Percentiles rank a stretch among this genome's conserved stretches.
Evolutionary conservation across 2,797 vertebrate species (phyloP).

Genomic region (Bovichtus diacanthus): DNA sequence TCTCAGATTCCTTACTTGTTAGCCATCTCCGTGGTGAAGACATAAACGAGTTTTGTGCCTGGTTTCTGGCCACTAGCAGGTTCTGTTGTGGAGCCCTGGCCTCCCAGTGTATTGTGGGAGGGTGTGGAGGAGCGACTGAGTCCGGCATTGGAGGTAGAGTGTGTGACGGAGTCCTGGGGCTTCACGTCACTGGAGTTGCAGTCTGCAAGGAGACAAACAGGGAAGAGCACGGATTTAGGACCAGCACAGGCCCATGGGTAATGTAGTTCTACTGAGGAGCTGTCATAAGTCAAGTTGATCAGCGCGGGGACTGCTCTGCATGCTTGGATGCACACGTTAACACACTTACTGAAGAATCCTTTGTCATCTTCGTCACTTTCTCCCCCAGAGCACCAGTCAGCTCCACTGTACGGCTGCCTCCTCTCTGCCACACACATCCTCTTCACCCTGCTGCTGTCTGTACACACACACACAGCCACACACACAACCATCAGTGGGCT

Average conservation of each 20-base stretch:
- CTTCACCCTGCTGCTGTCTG: conserved; percentile 87
- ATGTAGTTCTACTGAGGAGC: conserved; percentile 36
- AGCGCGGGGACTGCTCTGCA: conserved; percentile 11
- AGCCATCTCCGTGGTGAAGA: conserved; percentile 99
- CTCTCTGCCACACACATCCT: conserved; percentile 86
- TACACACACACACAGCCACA: conserved; percentile 35
- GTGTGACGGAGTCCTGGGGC: conserved; percentile 93
- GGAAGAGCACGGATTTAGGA: conserved; percentile 29
- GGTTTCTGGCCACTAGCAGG: conserved; percentile 92
- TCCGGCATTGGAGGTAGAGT: conserved; percentile 92
- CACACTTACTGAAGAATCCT: conserved; percentile 88
- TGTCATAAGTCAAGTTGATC: conserved; percentile 46
- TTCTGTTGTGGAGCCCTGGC: conserved; percentile 90
- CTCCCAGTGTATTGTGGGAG: conserved; percentile 91
- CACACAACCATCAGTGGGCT: conserved; percentile 49
- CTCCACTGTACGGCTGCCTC: conserved; percentile 86
- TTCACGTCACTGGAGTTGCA: conserved; percentile 97
- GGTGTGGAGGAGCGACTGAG: conserved; percentile 95
- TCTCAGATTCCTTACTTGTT: conserved; percentile 92
- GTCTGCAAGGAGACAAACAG: conserved; percentile 82
- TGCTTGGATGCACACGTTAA: conserved; percentile 51
- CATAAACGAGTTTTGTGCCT: conserved; percentile 95
- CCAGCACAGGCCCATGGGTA: conserved; percentile 36
- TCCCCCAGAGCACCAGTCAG: conserved; percentile 89
- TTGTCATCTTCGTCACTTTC: conserved; percentile 89